Conservation (phyloP, 2,113 vertebrate genomes). For the Tauraco erythrolophus region DNA sequence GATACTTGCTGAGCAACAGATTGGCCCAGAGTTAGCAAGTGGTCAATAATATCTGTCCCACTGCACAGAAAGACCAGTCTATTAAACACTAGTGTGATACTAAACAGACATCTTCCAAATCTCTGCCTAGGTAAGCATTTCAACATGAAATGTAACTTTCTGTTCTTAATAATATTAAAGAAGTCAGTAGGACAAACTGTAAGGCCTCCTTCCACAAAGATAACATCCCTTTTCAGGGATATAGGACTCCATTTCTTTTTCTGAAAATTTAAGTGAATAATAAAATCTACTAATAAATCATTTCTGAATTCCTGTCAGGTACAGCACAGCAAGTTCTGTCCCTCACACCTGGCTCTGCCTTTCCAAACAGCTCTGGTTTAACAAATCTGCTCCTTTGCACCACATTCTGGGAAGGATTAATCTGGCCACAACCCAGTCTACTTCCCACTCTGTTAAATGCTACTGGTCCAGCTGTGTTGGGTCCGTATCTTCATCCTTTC, state of each 20-base stretch:
- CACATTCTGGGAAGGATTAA: not conserved
- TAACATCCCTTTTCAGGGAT: not conserved
- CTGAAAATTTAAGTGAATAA: not conserved
- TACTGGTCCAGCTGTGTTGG: not conserved
- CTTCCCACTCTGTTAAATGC: not conserved
- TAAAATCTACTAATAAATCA: not conserved
- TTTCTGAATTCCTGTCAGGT: not conserved
- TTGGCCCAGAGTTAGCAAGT: not conserved
- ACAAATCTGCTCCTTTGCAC: not conserved
- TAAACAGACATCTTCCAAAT: not conserved
- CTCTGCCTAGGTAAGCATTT: not conserved
- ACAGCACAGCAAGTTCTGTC: not conserved
- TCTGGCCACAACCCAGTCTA: not conserved
- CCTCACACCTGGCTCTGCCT: not conserved
- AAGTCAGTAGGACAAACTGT: not conserved
- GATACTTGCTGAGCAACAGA: not conserved
- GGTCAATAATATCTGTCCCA: not conserved
- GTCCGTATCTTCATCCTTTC: not conserved
- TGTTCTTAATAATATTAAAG: not conserved
- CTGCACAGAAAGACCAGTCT: not conserved
- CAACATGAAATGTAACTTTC: not conserved
- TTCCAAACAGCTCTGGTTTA: not conserved
- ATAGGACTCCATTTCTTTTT: accelerated
- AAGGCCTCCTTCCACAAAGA: not conserved
- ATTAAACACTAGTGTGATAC: not conserved